Evolutionary conservation across 2,888 invertebrate genomes (phyloP).

Genomic region (Eulithis testata): DNA sequence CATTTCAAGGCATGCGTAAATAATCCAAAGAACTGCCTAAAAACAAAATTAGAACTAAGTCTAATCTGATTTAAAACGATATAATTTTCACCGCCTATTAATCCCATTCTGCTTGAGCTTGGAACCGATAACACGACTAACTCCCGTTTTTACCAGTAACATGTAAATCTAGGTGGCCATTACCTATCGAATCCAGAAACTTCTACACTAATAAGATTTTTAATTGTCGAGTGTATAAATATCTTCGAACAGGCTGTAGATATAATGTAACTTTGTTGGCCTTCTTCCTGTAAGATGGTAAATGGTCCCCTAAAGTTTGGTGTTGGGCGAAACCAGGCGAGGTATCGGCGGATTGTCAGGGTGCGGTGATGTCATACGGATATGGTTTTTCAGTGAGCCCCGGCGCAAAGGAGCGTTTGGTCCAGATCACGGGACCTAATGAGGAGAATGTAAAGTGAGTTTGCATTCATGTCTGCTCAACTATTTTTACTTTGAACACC

Average conservation of each 20-base stretch:
- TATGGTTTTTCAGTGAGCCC: slow-evolving; percentile 91
- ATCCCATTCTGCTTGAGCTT: slow-evolving; percentile 68
- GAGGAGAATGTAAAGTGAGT: slow-evolving; percentile 96
- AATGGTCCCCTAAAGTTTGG: slow-evolving; percentile 19
- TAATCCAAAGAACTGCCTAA: background rate
- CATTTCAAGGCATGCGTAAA: background rate
- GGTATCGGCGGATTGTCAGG: slow-evolving; percentile 16
- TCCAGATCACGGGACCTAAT: slow-evolving; percentile 97
- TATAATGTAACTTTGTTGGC: too few relatives aligned
- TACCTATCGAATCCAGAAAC: background rate
- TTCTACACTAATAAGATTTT: background rate
- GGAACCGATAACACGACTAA: slow-evolving; percentile 48
- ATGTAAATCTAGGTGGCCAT: slow-evolving; percentile 14
- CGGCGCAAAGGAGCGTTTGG: slow-evolving; percentile 96
- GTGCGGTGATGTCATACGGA: slow-evolving; percentile 40
- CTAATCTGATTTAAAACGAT: slow-evolving; percentile 19
- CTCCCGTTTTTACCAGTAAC: slow-evolving; percentile 21
- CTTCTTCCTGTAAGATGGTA: background rate
- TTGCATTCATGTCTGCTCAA: slow-evolving; percentile 9
- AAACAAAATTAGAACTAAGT: background rate
- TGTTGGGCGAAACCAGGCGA: slow-evolving; percentile 15
- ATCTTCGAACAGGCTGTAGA: too few relatives aligned
- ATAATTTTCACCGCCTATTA: slow-evolving; percentile 56
- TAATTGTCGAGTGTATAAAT: too few relatives aligned
- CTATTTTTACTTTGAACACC: too few relatives aligned